A percentile compares a stretch with the other conserved stretches of the same genome.
These are phyloP conservation scores for Lethrus apterus DNA, from an alignment of 1,140 invertebrate genomes.

Conservation along the genomic window DNA sequence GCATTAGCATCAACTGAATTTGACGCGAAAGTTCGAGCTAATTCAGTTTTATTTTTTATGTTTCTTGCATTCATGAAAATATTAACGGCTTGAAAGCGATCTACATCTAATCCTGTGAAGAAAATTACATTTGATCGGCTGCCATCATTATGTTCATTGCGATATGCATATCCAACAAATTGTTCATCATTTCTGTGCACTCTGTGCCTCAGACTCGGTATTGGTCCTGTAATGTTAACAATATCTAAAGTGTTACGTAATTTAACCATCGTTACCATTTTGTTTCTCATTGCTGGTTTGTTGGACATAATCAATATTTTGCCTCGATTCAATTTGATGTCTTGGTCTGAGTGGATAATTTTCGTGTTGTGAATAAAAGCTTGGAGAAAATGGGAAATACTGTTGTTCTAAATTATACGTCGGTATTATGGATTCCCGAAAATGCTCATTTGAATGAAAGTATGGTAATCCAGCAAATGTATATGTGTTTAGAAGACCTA, in stretches of 20 bases:
- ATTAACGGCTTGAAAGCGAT: neutral
- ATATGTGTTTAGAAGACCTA: too few relatives aligned
- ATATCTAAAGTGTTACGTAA: too few relatives aligned
- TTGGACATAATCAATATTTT: too few relatives aligned
- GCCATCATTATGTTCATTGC: conserved; percentile 22
- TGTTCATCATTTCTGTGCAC: neutral
- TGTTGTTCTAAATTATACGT: too few relatives aligned
- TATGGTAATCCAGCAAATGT: too few relatives aligned
- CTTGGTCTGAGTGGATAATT: neutral
- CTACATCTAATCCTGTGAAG: conserved; percentile 20
- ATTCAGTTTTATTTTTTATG: neutral
- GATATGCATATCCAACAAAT: conserved; percentile 26
- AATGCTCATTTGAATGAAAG: too few relatives aligned
- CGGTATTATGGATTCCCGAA: too few relatives aligned
- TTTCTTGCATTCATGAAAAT: neutral
- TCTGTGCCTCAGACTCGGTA: too few relatives aligned
- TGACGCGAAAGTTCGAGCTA: conserved; percentile 15
- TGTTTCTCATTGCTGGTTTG: too few relatives aligned
- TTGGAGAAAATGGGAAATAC: too few relatives aligned
- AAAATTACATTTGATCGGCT: conserved; percentile 18
- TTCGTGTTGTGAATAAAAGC: neutral
- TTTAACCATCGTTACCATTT: too few relatives aligned
- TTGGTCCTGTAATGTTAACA: too few relatives aligned
- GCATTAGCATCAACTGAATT: conserved; percentile 15
- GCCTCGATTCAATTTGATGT: neutral